Evolutionary conservation across 2,797 vertebrate genomes (phyloP), one percentile per base, ranked within the genome.

Genomic region (Cygnus olor): DNA sequence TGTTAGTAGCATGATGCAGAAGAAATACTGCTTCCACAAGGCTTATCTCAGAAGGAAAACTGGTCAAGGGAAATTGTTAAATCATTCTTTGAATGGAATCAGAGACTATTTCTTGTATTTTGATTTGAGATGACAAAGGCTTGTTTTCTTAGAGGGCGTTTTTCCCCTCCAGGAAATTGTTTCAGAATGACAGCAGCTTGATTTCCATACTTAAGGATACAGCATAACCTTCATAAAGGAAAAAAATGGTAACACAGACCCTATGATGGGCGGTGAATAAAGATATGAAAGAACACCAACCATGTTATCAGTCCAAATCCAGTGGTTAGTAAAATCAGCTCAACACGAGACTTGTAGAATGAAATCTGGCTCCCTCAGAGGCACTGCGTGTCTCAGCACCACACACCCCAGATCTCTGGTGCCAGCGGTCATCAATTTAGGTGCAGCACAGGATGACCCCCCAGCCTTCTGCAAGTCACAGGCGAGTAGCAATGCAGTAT

Each of bases 401-500:
- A 20, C 5, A 6, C 32, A 65, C 28, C 57, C 14, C 60, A 40
- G 22, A 44, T 25, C 30, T 42, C 61, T 80, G 63, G 44, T 28
- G 45, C 14, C 53, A 36, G 28, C 58, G 68, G 25, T 49, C 71
- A 90, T 1, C 21, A 12, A 0, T 19, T 22, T 9, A 12, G 21
- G 57, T 28, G 66, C 54, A 84, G 73, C 65, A 72, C 27, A 42
- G 15, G 61, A 40, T 63, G 44, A 91, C 18, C n/a, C 8, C 89
- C 11, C 17, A 4, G 27, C 1, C 32, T 64, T 42, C 54, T 32
- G 27, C 44, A 57, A 58, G 28, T n/a, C 64, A 38, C 18, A 58
- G 69, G 45, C 2, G 51, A 77, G n/a, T 1, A 45, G 30, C 5
- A 56, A 53, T 0, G 2, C 12, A 11, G 5, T 22, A 64, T 2